These are phyloP conservation scores for Rhadina sibilatrix DNA, from an alignment of 2,113 vertebrate genomes.

Conservation along the genomic window DNA sequence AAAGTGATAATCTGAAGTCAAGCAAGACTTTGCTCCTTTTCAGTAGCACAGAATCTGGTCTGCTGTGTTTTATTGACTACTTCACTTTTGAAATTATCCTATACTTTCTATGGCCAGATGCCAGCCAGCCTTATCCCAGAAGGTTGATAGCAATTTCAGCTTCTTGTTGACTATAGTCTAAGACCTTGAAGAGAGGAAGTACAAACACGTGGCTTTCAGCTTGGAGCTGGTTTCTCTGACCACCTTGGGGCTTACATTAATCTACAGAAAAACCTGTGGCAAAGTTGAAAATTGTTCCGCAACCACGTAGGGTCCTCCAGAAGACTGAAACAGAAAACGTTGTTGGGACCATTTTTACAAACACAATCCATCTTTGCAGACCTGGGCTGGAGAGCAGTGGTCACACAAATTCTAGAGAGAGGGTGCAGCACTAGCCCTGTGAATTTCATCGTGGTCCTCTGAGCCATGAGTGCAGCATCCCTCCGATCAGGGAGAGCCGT, in stretches of 20 bases:
- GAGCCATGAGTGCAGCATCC: background rate
- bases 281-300: background rate
- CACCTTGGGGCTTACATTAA: background rate
- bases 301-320: background rate
- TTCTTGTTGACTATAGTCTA: background rate
- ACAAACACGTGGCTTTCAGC: background rate
- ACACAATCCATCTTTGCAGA: background rate
- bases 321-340: background rate
- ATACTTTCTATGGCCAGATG: background rate
- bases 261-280: background rate
- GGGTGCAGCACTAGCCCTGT: background rate
- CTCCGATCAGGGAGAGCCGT: background rate
- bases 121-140: background rate
- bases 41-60: background rate
- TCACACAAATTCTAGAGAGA: background rate
- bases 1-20: background rate
- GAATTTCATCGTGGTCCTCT: background rate
- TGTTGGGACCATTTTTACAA: background rate
- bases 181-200: background rate
- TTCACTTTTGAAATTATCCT: background rate
- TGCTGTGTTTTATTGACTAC: background rate
- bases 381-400: background rate
- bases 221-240: background rate
- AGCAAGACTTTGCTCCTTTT: background rate
- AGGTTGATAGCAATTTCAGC: background rate